Percentiles rank a stretch among this genome's conserved stretches.
Evolutionary conservation across 2,888 invertebrate genomes (phyloP).

Genomic region (Nemurella pictetii): DNA sequence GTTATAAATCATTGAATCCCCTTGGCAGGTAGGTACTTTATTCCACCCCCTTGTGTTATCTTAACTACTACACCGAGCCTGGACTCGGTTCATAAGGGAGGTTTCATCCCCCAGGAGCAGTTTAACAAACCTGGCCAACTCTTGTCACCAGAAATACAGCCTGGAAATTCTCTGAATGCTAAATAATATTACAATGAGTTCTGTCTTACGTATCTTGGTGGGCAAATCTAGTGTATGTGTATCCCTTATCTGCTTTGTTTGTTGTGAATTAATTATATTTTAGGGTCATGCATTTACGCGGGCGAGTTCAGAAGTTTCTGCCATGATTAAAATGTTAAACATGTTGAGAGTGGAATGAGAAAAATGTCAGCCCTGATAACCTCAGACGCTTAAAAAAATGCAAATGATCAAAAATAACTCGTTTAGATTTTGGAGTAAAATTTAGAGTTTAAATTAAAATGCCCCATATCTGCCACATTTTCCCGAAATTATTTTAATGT

Average conservation of each 20-base stretch:
- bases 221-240: background rate
- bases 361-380: background rate
- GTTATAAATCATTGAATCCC: conserved; percentile 23
- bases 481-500: background rate
- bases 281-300: background rate
- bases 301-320: background rate
- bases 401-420: too few species aligned
- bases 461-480: background rate
- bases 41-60: conserved; percentile 32
- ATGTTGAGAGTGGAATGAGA: background rate
- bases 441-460: background rate
- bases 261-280: background rate
- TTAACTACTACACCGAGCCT: conserved; percentile 26
- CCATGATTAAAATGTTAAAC: background rate
- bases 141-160: conserved; percentile 18
- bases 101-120: conserved; percentile 29
- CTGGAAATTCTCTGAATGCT: background rate
- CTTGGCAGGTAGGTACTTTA: conserved; percentile 27
- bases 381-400: background rate
- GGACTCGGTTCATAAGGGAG: conserved; percentile 27
- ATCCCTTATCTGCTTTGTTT: background rate
- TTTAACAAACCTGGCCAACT: conserved; percentile 20
- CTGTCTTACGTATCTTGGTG: background rate
- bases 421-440: background rate
- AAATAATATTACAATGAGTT: background rate